Evolutionary conservation across 53 echinoderm and acorn worm species (phyloP).

Genomic region (Luidia sarsii): DNA sequence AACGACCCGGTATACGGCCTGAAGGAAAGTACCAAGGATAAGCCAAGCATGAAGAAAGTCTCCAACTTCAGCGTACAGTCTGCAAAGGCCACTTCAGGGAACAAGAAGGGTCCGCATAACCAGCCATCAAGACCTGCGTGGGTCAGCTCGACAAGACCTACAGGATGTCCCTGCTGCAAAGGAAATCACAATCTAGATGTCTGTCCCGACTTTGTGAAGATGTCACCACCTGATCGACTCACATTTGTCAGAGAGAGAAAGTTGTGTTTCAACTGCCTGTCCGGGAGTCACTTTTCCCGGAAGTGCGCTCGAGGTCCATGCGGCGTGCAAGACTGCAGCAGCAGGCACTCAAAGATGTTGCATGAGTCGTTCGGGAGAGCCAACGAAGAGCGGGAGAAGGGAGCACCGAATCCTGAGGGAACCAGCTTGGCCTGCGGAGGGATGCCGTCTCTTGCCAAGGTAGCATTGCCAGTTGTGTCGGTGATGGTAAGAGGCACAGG

Average conservation of each 20-base stretch:
- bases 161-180: not conserved
- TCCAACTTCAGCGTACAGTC: not conserved
- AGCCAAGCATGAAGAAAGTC: not conserved
- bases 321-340: not conserved
- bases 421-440: conserved; percentile 24
- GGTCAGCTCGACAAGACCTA: not conserved
- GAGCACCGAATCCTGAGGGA: not conserved
- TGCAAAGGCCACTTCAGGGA: too few species aligned
- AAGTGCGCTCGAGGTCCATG: not conserved
- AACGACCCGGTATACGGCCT: too few species aligned
- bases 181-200: not conserved
- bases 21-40: not conserved
- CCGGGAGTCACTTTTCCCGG: not conserved
- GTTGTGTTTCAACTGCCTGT: conserved; percentile 41
- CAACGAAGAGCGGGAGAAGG: not conserved
- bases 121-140: not conserved
- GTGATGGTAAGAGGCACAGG: conserved; percentile 4
- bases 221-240: conserved; percentile 29
- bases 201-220: conserved; percentile 26
- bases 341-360: too few species aligned
- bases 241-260: conserved; percentile 39
- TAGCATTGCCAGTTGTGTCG: not conserved
- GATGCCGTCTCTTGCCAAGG: conserved; percentile 16
- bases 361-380: not conserved
- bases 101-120: not conserved